phyloP scores from a whole-genome alignment of 2,888 invertebrate genomes.

The Latrodectus elegans region DNA sequence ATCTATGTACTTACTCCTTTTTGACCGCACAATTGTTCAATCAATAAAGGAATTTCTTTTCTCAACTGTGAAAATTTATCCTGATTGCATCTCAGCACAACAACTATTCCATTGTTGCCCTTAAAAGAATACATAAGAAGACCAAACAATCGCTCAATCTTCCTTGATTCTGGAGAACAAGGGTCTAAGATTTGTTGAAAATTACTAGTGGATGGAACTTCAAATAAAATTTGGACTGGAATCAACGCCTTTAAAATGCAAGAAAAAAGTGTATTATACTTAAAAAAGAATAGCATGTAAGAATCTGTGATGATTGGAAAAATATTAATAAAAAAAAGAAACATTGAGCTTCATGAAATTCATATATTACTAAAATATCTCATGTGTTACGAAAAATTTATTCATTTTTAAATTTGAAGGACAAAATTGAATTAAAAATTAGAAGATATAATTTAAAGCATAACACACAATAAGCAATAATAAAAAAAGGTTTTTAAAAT shows the following conservation, averaged over 20 bases:
- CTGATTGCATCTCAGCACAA: slow-evolving; percentile 44
- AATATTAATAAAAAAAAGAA: too few relatives aligned
- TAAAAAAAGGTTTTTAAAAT: too few relatives aligned
- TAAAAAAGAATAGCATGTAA: too few relatives aligned
- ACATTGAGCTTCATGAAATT: too few relatives aligned
- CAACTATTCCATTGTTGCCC: not conserved
- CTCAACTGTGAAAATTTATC: slow-evolving; percentile 20
- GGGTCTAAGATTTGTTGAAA: slow-evolving; percentile 4
- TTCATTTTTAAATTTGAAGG: too few relatives aligned
- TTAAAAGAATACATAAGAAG: slow-evolving; percentile 24
- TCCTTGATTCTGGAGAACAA: slow-evolving; percentile 10
- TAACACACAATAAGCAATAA: too few relatives aligned
- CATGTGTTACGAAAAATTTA: too few relatives aligned
- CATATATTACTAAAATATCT: too few relatives aligned
- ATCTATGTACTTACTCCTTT: slow-evolving; percentile 27
- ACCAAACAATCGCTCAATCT: slow-evolving; percentile 13
- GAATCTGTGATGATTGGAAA: too few relatives aligned
- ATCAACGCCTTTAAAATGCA: slow-evolving; percentile 36
- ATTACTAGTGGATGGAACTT: slow-evolving; percentile 4
- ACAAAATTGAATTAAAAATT: too few relatives aligned
- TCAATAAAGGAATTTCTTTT: slow-evolving; percentile 30
- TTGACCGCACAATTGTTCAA: slow-evolving; percentile 40
- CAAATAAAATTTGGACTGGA: slow-evolving; percentile 52
- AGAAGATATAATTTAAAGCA: too few relatives aligned
- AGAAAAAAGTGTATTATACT: not conserved